These are phyloP conservation scores for Synergus gifuensis DNA, from an alignment of 2,888 invertebrate species.

Conservation along the genomic window DNA sequence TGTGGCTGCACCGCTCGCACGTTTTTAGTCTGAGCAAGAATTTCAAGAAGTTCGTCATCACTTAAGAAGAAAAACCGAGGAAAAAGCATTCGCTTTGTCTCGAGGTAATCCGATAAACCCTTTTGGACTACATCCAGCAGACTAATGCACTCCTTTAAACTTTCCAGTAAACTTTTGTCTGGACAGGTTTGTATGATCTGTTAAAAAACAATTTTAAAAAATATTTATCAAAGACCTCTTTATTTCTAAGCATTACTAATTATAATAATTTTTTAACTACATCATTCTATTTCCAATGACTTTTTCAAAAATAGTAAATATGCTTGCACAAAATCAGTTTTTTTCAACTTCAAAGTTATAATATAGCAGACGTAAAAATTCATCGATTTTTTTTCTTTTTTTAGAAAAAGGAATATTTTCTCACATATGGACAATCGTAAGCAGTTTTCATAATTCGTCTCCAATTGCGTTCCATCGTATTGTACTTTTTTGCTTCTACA, in stretches of 20 bases:
- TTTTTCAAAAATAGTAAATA: too few species aligned
- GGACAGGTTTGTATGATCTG: slow-evolving; percentile 84
- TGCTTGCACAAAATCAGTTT: too few species aligned
- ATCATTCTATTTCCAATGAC: too few species aligned
- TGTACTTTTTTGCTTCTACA: slow-evolving; percentile 88
- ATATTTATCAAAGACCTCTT: slow-evolving; percentile 2
- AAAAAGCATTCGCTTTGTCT: slow-evolving; percentile 86
- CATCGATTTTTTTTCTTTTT: too few species aligned
- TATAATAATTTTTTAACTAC: too few species aligned
- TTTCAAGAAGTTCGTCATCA: slow-evolving; percentile 90
- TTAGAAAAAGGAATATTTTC: neutral
- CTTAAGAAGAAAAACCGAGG: slow-evolving; percentile 90
- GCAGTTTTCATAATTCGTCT: slow-evolving; percentile 87
- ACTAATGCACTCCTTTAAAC: slow-evolving; percentile 84
- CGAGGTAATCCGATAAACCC: slow-evolving; percentile 88
- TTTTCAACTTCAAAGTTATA: too few species aligned
- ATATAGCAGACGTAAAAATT: too few species aligned
- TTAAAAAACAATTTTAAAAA: slow-evolving; percentile 28
- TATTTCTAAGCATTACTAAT: neutral
- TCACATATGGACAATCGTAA: slow-evolving; percentile 84
- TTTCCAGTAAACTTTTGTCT: slow-evolving; percentile 84
- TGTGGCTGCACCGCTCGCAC: slow-evolving; percentile 89
- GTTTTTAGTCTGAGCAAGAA: slow-evolving; percentile 88
- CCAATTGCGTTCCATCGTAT: slow-evolving; percentile 89
- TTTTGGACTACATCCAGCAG: slow-evolving; percentile 86